Evolutionary conservation across 2,113 vertebrate species (phyloP), one percentile per base, ranked within the genome.

Genomic region (Hippocampus abdominalis): DNA sequence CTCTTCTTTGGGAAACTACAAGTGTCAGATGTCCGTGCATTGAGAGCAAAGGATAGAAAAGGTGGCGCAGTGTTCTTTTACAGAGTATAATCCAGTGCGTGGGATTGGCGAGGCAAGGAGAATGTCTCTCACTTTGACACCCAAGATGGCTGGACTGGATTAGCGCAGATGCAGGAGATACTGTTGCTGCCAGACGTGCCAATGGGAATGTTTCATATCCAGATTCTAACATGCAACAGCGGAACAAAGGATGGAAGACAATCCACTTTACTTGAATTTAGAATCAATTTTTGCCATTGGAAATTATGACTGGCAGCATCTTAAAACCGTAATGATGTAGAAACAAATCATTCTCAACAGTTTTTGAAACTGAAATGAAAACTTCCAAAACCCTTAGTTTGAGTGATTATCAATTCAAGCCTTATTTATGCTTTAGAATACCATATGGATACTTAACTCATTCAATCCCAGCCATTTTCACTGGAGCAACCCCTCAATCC

Each of bases 61-160:
- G 57, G 15, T 27, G 13, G 15, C 11, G 3, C 9, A 13, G 54
- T 60, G 15, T 32, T 60, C 51, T 78, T 72, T 68, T 51, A 20
- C 77, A 62, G 25, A 80, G 64, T 75, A 72, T 88, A 85, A 89
- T 89, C 88, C 87, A 81, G 82, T 80, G 76, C 56, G 44, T 78
- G 81, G 81, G 81, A 80, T 86, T 78, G 80, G 63, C 71, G 69
- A 81, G 84, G 88, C 83, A 87, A 23, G 8, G 21, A 9, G 85
- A 72, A 48, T 65, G 73, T 69, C 73, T 86, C 75, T 85, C 83
- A 68, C 78, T 70, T 63, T 72, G 10, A 69, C 77, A 77, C 68
- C 81, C 62, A 63, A 71, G 72, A 78, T 83, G 68, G 75, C 23
- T 74, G 77, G 73, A 81, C 72, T 84, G 83, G 86, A 88, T 87